Percentiles rank a stretch among this genome's conserved stretches.
phyloP scores from a whole-genome alignment of 2,113 vertebrate species.

The Leuciscus idus region DNA sequence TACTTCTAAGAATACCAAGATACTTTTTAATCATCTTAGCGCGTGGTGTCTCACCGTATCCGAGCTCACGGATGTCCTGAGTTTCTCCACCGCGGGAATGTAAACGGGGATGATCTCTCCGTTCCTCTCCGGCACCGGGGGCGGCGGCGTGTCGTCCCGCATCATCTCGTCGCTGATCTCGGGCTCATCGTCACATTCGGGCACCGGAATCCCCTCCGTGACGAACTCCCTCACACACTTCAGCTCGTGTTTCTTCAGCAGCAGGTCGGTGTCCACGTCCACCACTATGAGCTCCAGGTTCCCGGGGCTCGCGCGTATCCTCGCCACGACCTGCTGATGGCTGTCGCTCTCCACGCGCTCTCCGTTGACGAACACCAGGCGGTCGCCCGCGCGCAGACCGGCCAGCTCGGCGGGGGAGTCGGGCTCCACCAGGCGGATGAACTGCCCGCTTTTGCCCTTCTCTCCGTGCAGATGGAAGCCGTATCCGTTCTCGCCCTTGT shows the following conservation, averaged over 20 bases:
- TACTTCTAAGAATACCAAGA: no score
- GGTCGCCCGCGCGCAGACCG: slow-evolving; percentile 89
- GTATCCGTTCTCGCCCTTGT: slow-evolving; percentile 89
- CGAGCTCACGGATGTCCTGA: slow-evolving; percentile 56
- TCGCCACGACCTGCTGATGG: slow-evolving; percentile 94
- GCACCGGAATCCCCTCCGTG: slow-evolving; percentile 71
- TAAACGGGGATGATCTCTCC: slow-evolving; percentile 59
- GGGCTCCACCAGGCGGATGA: slow-evolving; percentile 92
- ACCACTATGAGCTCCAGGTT: slow-evolving; percentile 88
- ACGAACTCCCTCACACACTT: slow-evolving; percentile 78
- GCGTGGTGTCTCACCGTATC: slow-evolving; percentile 60
- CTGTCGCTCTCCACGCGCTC: slow-evolving; percentile 91
- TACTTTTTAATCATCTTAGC: not conserved
- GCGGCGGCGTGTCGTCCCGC: slow-evolving; percentile 53
- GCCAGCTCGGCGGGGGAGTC: slow-evolving; percentile 87
- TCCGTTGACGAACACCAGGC: slow-evolving; percentile 89
- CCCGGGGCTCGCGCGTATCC: slow-evolving; percentile 82
- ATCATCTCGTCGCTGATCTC: slow-evolving; percentile 43
- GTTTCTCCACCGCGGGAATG: slow-evolving; percentile 67
- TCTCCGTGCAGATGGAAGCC: slow-evolving; percentile 94
- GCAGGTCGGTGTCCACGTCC: slow-evolving; percentile 82
- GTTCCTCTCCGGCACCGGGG: slow-evolving; percentile 64
- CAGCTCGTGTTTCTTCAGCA: slow-evolving; percentile 80
- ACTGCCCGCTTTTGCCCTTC: slow-evolving; percentile 90
- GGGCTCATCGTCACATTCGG: slow-evolving; percentile 33